A percentile compares a stretch with the other conserved stretches of the same genome.
phyloP scores from a whole-genome alignment of 2,888 invertebrate genomes.

The Drosophila nigricruria region DNA sequence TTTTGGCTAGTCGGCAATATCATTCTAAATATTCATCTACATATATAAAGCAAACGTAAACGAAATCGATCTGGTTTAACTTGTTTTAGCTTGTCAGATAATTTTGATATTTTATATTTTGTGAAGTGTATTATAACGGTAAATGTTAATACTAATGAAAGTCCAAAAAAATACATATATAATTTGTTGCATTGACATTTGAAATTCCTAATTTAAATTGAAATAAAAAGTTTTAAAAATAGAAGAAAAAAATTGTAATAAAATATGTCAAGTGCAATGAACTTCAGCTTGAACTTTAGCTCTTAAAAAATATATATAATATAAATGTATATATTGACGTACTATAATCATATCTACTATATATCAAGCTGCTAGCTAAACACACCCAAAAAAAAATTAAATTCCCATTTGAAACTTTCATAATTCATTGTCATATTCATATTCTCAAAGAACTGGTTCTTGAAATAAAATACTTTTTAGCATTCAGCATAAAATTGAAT shows the following conservation, averaged over 20 bases:
- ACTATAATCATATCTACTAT: neutral
- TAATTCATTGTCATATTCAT: slow-evolving; percentile 23
- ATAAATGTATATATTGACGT: neutral
- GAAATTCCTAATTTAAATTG: slow-evolving; percentile 20
- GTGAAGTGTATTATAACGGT: slow-evolving; percentile 61
- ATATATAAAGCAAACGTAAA: slow-evolving; percentile 11
- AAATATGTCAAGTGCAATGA: slow-evolving; percentile 51
- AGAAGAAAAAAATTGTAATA: neutral
- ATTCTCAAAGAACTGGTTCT: slow-evolving; percentile 60
- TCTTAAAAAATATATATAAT: slow-evolving; percentile 3
- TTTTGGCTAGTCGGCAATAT: slow-evolving; percentile 42
- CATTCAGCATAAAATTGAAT: slow-evolving; percentile 62
- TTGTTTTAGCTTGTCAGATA: slow-evolving; percentile 55
- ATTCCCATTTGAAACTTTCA: slow-evolving; percentile 19
- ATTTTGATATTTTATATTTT: slow-evolving; percentile 2
- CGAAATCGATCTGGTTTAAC: slow-evolving; percentile 67
- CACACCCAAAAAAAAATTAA: slow-evolving; percentile 17
- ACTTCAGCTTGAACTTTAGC: slow-evolving; percentile 51
- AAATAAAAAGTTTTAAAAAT: slow-evolving; percentile 27
- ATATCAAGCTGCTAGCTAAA: slow-evolving; percentile 9
- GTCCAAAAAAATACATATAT: slow-evolving; percentile 25
- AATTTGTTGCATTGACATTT: slow-evolving; percentile 52
- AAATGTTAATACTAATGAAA: slow-evolving; percentile 53
- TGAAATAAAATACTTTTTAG: slow-evolving; percentile 61
- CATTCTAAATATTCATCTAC: slow-evolving; percentile 35